Conservation (phyloP, 2,797 vertebrate genomes). For the Pelodytes ibericus region DNA sequence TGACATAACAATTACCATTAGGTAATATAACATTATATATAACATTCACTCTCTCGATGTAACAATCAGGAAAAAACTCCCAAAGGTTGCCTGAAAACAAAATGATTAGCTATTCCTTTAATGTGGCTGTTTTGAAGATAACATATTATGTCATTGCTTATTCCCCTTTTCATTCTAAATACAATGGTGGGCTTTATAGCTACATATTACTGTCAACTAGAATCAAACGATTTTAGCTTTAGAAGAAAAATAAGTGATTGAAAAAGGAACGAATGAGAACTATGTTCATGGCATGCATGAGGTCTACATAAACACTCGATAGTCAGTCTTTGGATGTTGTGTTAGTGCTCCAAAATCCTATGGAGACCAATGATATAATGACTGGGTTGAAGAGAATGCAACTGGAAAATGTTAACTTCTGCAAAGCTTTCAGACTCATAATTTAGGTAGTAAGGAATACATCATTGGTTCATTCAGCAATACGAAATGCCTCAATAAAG, state of each 20-base stretch:
- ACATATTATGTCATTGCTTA: neutral
- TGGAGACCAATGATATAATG: conserved; percentile 1
- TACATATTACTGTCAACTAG: neutral
- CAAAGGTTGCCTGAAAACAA: no score
- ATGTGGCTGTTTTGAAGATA: neutral
- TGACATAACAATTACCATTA: no score
- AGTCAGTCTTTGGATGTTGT: neutral
- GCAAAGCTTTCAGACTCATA: neutral
- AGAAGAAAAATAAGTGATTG: neutral
- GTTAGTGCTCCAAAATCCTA: neutral
- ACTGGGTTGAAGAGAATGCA: conserved; percentile 1
- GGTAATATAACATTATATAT: no score
- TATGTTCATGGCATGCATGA: conserved; percentile 11
- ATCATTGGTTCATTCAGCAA: neutral
- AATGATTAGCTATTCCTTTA: no score
- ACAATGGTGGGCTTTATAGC: neutral
- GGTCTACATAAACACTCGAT: neutral
- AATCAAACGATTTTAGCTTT: neutral
- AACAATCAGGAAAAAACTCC: no score
- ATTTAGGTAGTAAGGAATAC: neutral
- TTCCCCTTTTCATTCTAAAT: neutral
- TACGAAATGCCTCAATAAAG: no score
- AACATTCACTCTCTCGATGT: no score
- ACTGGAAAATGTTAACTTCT: conserved; percentile 16
- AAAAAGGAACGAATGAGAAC: neutral